These are phyloP conservation scores for Sphinx pinastri DNA, from an alignment of 2,888 invertebrate genomes.

Conservation along the genomic window DNA sequence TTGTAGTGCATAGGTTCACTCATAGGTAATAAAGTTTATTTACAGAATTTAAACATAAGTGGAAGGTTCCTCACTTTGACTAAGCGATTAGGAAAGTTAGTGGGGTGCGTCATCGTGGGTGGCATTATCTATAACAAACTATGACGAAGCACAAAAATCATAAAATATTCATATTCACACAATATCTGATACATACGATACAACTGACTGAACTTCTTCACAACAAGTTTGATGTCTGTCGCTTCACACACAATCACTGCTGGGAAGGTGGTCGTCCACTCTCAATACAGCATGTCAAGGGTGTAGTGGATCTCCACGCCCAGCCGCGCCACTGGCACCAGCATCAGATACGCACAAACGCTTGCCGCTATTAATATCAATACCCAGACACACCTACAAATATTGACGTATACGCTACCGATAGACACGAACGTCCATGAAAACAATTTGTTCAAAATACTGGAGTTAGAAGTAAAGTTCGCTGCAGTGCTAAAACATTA, in stretches of 20 bases:
- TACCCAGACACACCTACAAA: conserved; percentile 84
- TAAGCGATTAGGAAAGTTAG: too few species aligned
- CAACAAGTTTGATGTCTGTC: conserved; percentile 53
- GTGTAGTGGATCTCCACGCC: conserved; percentile 85
- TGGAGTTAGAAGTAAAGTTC: too few species aligned
- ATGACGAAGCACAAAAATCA: too few species aligned
- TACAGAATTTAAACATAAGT: too few species aligned
- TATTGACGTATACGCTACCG: neutral
- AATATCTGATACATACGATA: conserved; percentile 18
- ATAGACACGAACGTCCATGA: too few species aligned
- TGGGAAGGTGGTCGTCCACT: conserved; percentile 86
- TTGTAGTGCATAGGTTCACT: too few species aligned
- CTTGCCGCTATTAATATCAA: conserved; percentile 77
- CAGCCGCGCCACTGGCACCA: conserved; percentile 72
- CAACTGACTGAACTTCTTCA: conserved; percentile 45
- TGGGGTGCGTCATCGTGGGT: too few species aligned
- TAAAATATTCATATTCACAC: neutral
- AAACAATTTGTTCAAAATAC: too few species aligned
- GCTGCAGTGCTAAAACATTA: too few species aligned
- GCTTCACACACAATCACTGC: conserved; percentile 85
- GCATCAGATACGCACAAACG: conserved; percentile 77
- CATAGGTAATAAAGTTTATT: too few species aligned
- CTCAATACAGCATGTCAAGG: conserved; percentile 83
- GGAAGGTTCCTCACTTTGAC: too few species aligned
- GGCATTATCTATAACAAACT: too few species aligned